Conservation (phyloP, 2,888 invertebrate genomes). For the Aethes cnicana region DNA sequence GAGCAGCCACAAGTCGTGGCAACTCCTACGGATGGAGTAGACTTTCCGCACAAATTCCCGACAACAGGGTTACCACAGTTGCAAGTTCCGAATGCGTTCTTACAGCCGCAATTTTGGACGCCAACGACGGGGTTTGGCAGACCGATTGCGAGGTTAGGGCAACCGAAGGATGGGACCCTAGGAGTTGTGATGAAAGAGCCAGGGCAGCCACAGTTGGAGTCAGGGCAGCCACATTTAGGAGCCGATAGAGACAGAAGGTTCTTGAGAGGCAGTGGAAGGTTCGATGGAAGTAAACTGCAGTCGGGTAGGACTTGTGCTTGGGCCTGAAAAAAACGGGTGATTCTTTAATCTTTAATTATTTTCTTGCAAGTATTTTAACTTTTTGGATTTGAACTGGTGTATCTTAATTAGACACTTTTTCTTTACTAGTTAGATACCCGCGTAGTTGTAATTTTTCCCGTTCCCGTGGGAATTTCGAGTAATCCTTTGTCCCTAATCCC, state of each 20-base stretch:
- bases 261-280: slow-evolving; percentile 8
- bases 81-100: slow-evolving; percentile 11
- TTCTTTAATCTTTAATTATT: no score
- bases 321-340: slow-evolving; percentile 23
- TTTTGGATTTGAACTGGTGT: no score
- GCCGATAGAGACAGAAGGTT: slow-evolving; percentile 6
- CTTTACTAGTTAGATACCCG: no score
- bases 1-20: slow-evolving; percentile 5
- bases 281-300: slow-evolving; percentile 11
- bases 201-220: slow-evolving; percentile 5
- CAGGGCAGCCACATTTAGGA: background rate
- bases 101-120: slow-evolving; percentile 13
- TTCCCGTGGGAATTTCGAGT: no score
- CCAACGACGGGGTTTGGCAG: slow-evolving; percentile 11
- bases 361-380: no score
- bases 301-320: slow-evolving; percentile 10
- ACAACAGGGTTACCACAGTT: slow-evolving; percentile 7
- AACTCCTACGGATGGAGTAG: slow-evolving; percentile 11
- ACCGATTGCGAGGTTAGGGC: slow-evolving; percentile 16
- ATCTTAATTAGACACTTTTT: no score
- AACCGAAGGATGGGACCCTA: slow-evolving; percentile 36
- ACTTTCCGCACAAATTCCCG: slow-evolving; percentile 14
- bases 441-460: no score
- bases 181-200: no score
- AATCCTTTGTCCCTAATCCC: no score